Evolutionary conservation across 2,888 invertebrate genomes (phyloP).

Genomic region (Aphrophora alni): DNA sequence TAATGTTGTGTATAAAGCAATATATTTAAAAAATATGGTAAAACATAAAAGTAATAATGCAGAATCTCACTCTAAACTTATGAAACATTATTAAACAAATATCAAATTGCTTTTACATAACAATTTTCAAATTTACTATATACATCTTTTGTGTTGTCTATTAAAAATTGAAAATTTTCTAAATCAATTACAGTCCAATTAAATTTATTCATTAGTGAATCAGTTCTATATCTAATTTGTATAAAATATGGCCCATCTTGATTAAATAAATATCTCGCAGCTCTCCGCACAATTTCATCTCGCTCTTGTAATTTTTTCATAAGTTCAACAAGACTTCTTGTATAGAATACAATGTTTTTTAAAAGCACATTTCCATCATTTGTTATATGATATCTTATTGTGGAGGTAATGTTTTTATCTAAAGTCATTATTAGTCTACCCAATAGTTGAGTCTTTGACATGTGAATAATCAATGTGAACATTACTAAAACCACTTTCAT

Average conservation of each 20-base stretch:
- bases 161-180: neutral
- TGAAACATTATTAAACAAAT: too few species aligned
- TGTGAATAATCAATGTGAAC: neutral
- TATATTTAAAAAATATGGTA: too few species aligned
- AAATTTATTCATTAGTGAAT: neutral
- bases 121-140: neutral
- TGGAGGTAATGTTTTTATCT: neutral
- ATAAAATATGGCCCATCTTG: neutral
- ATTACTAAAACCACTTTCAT: neutral
- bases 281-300: neutral
- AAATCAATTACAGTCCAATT: neutral
- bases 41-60: too few species aligned
- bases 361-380: neutral
- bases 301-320: neutral
- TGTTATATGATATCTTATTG: neutral
- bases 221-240: neutral
- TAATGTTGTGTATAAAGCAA: too few species aligned
- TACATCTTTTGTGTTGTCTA: neutral
- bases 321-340: slow-evolving; percentile 1
- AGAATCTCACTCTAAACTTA: too few species aligned
- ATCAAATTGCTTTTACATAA: neutral
- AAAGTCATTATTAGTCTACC: neutral
- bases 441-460: neutral
- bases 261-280: neutral
- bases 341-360: neutral